phyloP scores from a whole-genome alignment of 2,888 invertebrate species.

The Ophioninae sp. region DNA sequence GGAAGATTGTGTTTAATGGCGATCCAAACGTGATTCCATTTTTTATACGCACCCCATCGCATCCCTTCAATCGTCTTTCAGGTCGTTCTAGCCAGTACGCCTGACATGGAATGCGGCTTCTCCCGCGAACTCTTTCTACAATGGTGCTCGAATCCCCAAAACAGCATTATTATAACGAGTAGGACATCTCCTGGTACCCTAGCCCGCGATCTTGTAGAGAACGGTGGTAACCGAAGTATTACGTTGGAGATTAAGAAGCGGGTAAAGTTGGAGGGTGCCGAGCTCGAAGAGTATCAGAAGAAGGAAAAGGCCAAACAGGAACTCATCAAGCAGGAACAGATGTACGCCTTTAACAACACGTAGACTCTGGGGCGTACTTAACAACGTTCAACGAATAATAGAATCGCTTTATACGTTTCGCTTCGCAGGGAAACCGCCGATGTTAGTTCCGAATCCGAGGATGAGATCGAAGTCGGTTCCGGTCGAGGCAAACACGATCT shows the following conservation, averaged over 20 bases:
- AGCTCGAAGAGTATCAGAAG: constrained; percentile 89
- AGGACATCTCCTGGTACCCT: constrained; percentile 92
- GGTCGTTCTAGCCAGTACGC: constrained; percentile 96
- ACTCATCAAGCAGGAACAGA: constrained; percentile 80
- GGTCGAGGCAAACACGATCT: constrained; percentile 92
- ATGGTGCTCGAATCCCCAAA: constrained; percentile 96
- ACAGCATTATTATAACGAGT: constrained; percentile 96
- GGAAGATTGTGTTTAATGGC: not conserved
- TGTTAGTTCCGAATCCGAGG: constrained; percentile 91
- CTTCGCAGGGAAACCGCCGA: constrained; percentile 85
- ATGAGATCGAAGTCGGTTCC: constrained; percentile 91
- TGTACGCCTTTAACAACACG: constrained; percentile 69
- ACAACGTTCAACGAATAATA: not conserved
- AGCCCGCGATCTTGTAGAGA: constrained; percentile 90
- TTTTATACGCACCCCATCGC: too few relatives aligned
- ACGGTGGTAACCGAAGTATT: constrained; percentile 87
- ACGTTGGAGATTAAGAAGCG: constrained; percentile 87
- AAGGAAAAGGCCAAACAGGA: constrained; percentile 84
- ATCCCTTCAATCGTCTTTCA: constrained; percentile 64
- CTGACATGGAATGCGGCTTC: constrained; percentile 97
- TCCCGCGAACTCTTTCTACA: constrained; percentile 96
- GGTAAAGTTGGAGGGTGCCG: constrained; percentile 89
- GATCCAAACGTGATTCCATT: not conserved
- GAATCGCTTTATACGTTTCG: constrained; percentile 47
- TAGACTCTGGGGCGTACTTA: not conserved